phyloP scores from a whole-genome alignment of 2,113 vertebrate genomes.

The Piaya cayana region DNA sequence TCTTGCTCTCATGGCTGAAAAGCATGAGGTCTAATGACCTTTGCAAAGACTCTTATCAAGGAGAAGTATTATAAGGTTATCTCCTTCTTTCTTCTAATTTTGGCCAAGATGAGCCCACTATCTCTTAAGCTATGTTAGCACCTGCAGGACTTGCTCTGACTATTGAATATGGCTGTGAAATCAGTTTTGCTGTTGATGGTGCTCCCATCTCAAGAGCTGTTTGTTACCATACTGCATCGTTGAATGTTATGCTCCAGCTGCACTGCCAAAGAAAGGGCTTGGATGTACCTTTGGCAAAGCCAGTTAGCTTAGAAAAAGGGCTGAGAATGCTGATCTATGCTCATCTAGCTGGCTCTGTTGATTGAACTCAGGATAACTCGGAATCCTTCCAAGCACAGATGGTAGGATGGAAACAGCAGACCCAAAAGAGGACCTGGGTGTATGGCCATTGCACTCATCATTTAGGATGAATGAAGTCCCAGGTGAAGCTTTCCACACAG shows the following conservation, averaged over 20 bases:
- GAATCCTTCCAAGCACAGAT: not conserved
- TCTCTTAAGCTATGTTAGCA: not conserved
- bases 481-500: not conserved
- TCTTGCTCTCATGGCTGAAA: not conserved
- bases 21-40: not conserved
- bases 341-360: not conserved
- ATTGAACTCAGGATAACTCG: not conserved
- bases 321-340: not conserved
- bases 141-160: not conserved
- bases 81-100: not conserved
- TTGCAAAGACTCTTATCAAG: not conserved
- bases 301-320: not conserved
- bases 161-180: not conserved
- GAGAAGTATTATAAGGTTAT: not conserved
- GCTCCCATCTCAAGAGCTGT: not conserved
- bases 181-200: not conserved
- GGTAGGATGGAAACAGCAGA: not conserved
- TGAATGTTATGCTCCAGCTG: not conserved
- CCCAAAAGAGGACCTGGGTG: not conserved
- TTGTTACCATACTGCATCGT: accelerated
- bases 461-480: not conserved
- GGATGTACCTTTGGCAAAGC: not conserved
- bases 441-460: not conserved
- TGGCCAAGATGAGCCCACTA: not conserved
- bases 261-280: not conserved